A percentile compares a stretch with the other conserved stretches of the same genome.
phyloP scores from a whole-genome alignment of 2,797 vertebrate species.

The Coregonus suidteri region DNA sequence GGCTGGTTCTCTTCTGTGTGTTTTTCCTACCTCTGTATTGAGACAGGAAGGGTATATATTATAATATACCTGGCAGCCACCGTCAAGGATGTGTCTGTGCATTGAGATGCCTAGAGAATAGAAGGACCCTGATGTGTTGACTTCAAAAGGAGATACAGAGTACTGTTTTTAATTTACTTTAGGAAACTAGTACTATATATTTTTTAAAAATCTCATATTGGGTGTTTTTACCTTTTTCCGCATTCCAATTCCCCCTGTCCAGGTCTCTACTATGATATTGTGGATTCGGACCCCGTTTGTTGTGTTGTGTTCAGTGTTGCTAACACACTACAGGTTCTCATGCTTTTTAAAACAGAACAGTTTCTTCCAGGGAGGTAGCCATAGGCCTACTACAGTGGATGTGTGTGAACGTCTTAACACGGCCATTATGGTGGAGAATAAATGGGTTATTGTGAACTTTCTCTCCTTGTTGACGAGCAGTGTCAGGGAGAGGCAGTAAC shows the following conservation, averaged over 20 bases:
- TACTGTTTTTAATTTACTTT: background rate
- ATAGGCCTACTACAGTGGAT: background rate
- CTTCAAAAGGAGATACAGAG: slow-evolving; percentile 5
- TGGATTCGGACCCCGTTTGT: background rate
- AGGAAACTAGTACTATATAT: no score
- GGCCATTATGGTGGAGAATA: background rate
- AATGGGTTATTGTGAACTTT: slow-evolving; percentile 29
- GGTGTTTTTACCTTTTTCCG: background rate
- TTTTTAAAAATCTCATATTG: background rate
- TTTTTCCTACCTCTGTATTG: slow-evolving; percentile 13
- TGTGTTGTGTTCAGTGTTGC: background rate
- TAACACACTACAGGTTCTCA: background rate
- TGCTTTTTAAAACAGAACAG: background rate
- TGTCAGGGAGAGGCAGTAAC: slow-evolving; percentile 45
- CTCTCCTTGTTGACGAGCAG: slow-evolving; percentile 30
- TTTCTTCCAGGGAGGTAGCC: background rate
- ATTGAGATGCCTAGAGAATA: background rate
- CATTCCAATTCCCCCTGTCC: background rate
- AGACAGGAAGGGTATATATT: slow-evolving; percentile 9
- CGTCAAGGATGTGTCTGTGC: no score
- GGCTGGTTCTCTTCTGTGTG: slow-evolving; percentile 24
- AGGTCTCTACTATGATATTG: background rate
- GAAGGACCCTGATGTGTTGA: slow-evolving; percentile 3
- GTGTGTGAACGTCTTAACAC: slow-evolving; percentile 17
- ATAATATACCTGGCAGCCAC: background rate